Base-by-base conservation (phyloP, 2,113 vertebrate species). In the Rhinoptilus africanus region DNA sequence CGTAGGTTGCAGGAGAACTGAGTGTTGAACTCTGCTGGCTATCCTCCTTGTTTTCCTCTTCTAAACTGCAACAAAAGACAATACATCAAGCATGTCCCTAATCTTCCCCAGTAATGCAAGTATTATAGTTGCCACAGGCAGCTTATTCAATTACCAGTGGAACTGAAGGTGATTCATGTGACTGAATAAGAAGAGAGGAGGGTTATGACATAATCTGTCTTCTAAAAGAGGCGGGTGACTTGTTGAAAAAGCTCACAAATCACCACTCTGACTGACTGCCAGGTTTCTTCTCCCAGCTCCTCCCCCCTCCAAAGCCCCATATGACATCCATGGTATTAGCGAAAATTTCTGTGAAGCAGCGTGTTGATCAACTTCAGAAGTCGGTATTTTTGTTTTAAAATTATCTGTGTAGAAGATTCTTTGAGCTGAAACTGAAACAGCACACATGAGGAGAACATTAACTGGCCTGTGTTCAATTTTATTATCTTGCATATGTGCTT, bases 171-270 rank as follows among this genome's bases (percentile, higher is more conserved):
- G 88, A 34, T 72, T 93, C 56, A n/a, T 72, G 68, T 56, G 83
- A 54, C 73, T 88, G 8, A 81, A 37, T 56, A 57, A 60, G 76
- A 81, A 57, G 63, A 85, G 60, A 87, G 53, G 27, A 82, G 39
- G 53, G 37, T 60, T 92, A 32, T 86, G 90, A 64, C 34, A 86
- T 23, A 45, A 84, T 56, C 76, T 91, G 21, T 64, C 64, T 89
- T 68, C 60, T 75, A 37, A 53, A 19, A 84, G 64, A 75, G 79
- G 73, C 1, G 1, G n/a, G 18, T 51, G 63, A 47, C 79, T 93
- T 86, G 56, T 22, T 92, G 83, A 86, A 93, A 94, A 96, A 86
- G 21, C 51, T 89, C 45, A 47, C 66, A 71, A 79, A 57, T 95
- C 80, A 67, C 68, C 76, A 39, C 56, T 37, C 39, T 26, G 4